Conservation (phyloP, 2,888 invertebrate genomes). For the Folsomia candida region DNA sequence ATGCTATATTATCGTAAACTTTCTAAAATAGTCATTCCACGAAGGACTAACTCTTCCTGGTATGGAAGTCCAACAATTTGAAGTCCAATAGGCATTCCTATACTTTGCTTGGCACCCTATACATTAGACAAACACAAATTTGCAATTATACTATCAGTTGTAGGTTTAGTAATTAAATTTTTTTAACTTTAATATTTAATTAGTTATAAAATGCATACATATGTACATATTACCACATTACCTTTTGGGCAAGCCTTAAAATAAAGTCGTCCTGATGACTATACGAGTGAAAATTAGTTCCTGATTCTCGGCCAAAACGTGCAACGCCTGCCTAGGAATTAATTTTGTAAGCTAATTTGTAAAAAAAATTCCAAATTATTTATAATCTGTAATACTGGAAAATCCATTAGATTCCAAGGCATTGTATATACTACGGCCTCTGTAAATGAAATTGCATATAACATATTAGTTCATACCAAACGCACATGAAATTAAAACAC, state of each 20-base stretch:
- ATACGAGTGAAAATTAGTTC: conserved; percentile 22
- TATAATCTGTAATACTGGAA: conserved; percentile 11
- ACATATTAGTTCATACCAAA: background rate
- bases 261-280: conserved; percentile 28
- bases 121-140: background rate
- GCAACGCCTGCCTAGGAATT: conserved; percentile 20
- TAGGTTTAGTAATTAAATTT: background rate
- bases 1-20: background rate
- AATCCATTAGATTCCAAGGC: conserved; percentile 37
- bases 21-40: background rate
- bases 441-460: conserved; percentile 16
- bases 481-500: background rate
- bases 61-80: conserved; percentile 5
- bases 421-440: conserved; percentile 34
- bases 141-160: background rate
- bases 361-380: background rate
- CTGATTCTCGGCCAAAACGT: conserved; percentile 29
- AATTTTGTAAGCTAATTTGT: background rate
- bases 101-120: background rate
- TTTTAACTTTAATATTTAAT: background rate
- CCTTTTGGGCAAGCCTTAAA: conserved; percentile 24
- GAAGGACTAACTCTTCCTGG: background rate
- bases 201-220: background rate
- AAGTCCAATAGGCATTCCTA: background rate
- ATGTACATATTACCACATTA: conserved; percentile 9